Conservation (phyloP, 2,797 vertebrate genomes). For the Eidolon dupreanum region DNA sequence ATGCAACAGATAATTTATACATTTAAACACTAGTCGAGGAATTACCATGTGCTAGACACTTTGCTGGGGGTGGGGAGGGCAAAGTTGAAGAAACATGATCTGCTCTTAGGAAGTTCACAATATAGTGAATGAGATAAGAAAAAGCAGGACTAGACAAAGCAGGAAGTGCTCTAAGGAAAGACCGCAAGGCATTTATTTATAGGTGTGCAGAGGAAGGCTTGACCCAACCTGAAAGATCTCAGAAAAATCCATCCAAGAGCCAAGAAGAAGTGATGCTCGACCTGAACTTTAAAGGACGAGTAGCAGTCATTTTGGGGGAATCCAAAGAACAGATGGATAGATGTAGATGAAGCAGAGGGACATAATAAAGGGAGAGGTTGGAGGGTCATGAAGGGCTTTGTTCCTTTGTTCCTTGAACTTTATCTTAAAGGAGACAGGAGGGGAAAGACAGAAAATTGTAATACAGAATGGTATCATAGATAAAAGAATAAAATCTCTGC, state of each 20-base stretch:
- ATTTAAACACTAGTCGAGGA: neutral
- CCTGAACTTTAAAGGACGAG: neutral
- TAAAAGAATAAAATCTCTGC: neutral
- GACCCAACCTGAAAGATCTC: neutral
- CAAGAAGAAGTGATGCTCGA: neutral
- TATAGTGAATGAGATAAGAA: neutral
- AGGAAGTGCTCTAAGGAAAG: neutral
- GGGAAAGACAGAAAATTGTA: neutral
- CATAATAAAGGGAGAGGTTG: neutral
- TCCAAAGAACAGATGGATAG: neutral
- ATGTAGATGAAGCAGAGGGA: neutral
- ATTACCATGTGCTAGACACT: neutral
- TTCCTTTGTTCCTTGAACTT: neutral
- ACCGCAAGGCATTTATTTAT: neutral
- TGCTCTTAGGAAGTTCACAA: neutral
- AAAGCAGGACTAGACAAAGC: neutral
- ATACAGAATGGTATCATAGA: neutral
- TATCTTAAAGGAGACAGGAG: neutral
- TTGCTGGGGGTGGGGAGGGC: neutral
- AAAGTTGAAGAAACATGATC: neutral
- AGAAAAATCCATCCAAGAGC: neutral
- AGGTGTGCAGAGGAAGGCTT: neutral
- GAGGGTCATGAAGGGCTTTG: neutral
- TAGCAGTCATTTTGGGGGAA: neutral
- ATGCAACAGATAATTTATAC: neutral